Percentiles rank a stretch among this genome's conserved stretches.
Conservation (phyloP, 2,888 invertebrate genomes). For the Pyralis farinalis region DNA sequence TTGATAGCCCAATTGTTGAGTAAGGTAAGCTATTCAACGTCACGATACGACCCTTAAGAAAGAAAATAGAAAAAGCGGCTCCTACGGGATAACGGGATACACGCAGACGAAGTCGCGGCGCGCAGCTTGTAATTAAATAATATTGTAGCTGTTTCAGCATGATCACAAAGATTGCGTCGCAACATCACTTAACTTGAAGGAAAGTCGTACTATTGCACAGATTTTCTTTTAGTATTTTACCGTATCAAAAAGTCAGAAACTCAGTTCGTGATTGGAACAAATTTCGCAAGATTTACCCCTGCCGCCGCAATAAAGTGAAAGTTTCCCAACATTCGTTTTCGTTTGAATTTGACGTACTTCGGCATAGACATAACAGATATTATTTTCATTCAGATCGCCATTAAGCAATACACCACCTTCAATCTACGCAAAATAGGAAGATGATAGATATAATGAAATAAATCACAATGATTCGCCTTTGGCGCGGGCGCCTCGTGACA, state of each 20-base stretch:
- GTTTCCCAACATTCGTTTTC: slow-evolving; percentile 56
- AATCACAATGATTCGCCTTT: slow-evolving; percentile 63
- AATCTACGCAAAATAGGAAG: too few relatives aligned
- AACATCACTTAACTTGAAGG: too few relatives aligned
- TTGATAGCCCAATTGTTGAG: too few relatives aligned
- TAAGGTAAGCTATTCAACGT: too few relatives aligned
- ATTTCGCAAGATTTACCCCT: slow-evolving; percentile 51
- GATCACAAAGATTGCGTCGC: background rate
- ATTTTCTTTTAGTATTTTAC: slow-evolving; percentile 9
- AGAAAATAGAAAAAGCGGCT: too few relatives aligned
- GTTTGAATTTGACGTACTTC: slow-evolving; percentile 33
- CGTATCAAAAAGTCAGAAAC: slow-evolving; percentile 22
- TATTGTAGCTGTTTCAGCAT: too few relatives aligned
- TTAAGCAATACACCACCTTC: too few relatives aligned
- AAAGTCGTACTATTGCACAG: too few relatives aligned
- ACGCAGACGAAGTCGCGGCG: too few relatives aligned
- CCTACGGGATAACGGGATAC: too few relatives aligned
- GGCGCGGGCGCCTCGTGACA: slow-evolving; percentile 73
- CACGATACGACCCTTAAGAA: too few relatives aligned
- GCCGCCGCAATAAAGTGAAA: slow-evolving; percentile 58
- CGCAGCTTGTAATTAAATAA: too few relatives aligned
- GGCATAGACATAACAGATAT: slow-evolving; percentile 12
- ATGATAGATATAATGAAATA: slow-evolving; percentile 28
- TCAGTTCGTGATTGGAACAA: slow-evolving; percentile 41
- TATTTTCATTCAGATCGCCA: slow-evolving; percentile 3